phyloP scores from a whole-genome alignment of 2,888 invertebrate genomes.

The Stictocephala bisonia region DNA sequence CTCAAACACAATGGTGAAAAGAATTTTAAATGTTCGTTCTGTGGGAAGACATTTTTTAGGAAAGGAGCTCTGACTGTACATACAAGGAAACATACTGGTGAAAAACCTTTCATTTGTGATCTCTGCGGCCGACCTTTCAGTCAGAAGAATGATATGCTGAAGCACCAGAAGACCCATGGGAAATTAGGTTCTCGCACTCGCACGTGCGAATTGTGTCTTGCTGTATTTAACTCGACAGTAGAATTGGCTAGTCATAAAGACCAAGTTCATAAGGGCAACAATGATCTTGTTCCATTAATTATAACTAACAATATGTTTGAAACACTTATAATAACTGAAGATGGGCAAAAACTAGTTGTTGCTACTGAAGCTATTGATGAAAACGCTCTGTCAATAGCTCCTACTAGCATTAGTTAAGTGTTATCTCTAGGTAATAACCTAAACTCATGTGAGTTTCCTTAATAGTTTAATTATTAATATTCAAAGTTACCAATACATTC shows the following conservation, averaged over 20 bases:
- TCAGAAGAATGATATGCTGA: slow-evolving; percentile 63
- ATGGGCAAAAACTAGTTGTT: slow-evolving; percentile 33
- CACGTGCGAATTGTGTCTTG: slow-evolving; percentile 8
- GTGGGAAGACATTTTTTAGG: slow-evolving; percentile 61
- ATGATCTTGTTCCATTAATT: slow-evolving; percentile 23
- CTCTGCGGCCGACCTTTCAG: slow-evolving; percentile 61
- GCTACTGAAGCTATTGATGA: too few relatives aligned
- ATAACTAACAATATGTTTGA: slow-evolving; percentile 37
- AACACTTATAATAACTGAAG: slow-evolving; percentile 38
- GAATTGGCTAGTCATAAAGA: slow-evolving; percentile 28
- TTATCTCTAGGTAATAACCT: too few relatives aligned
- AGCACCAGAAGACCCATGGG: slow-evolving; percentile 61
- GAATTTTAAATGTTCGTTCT: slow-evolving; percentile 61
- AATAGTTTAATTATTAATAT: too few relatives aligned
- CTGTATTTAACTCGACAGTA: slow-evolving; percentile 22
- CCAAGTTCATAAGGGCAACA: neutral
- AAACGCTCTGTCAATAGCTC: too few relatives aligned
- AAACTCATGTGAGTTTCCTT: too few relatives aligned
- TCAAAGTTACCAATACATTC: too few relatives aligned
- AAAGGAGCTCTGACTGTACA: slow-evolving; percentile 62
- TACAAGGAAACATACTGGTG: slow-evolving; percentile 62
- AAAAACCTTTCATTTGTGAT: slow-evolving; percentile 61
- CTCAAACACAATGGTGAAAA: slow-evolving; percentile 60
- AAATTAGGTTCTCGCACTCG: neutral
- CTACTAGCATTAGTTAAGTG: too few relatives aligned